These are phyloP conservation scores for Chaetops frenatus DNA, from an alignment of 2,113 vertebrate species.

Conservation along the genomic window DNA sequence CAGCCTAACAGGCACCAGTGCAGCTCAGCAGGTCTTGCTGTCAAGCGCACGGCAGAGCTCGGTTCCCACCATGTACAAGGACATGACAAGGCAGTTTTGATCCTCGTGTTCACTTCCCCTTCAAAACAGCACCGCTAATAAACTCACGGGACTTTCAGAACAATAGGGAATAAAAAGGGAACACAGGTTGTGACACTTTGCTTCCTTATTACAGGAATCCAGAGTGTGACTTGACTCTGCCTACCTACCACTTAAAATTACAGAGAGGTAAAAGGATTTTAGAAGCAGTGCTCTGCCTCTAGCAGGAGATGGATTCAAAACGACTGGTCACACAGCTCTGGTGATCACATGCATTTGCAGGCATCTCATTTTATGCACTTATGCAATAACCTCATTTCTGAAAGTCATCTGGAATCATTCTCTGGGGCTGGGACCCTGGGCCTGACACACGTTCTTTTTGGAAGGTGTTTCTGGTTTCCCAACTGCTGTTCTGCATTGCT, in stretches of 20 bases:
- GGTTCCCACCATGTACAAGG: not conserved
- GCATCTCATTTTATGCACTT: not conserved
- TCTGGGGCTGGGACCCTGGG: not conserved
- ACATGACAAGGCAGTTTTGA: not conserved
- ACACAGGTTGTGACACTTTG: not conserved
- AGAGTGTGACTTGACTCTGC: not conserved
- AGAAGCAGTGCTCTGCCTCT: not conserved
- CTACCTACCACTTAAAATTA: not conserved
- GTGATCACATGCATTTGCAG: not conserved
- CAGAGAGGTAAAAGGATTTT: not conserved
- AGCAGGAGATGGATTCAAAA: not conserved
- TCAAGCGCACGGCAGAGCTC: not conserved
- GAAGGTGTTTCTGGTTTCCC: conserved; percentile 40
- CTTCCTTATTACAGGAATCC: not conserved
- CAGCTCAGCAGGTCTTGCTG: not conserved
- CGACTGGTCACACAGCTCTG: not conserved
- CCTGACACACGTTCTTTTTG: conserved; percentile 38
- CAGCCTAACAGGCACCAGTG: not conserved
- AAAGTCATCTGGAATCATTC: conserved; percentile 43
- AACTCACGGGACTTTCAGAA: not conserved
- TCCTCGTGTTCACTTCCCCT: not conserved
- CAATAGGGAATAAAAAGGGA: not conserved
- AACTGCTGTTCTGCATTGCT: not conserved
- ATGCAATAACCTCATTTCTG: conserved; percentile 7
- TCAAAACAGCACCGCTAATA: not conserved